A percentile compares a stretch with the other conserved stretches of the same genome.
phyloP scores from a whole-genome alignment of 2,113 vertebrate species.

The Lichenostomus cassidix region DNA sequence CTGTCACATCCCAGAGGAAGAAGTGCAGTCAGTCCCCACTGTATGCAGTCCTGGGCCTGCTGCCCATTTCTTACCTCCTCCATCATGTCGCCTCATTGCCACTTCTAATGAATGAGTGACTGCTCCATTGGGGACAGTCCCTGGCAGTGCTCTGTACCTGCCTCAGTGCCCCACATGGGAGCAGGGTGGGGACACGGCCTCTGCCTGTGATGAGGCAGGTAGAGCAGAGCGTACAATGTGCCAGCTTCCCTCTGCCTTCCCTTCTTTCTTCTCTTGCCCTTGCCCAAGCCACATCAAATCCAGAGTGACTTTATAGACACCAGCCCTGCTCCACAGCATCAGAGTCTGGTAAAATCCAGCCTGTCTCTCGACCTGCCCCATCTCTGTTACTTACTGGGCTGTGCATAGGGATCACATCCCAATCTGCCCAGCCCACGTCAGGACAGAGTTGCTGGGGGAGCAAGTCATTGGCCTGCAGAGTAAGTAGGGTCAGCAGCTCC shows the following conservation, averaged over 20 bases:
- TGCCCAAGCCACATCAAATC: neutral
- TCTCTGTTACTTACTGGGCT: neutral
- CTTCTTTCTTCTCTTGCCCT: neutral
- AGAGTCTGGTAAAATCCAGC: neutral
- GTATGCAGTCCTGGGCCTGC: neutral
- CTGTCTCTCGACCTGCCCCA: neutral
- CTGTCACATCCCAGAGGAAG: neutral
- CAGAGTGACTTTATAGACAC: neutral
- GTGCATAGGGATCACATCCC: neutral
- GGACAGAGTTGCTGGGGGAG: neutral
- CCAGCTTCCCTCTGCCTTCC: neutral
- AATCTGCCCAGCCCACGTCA: neutral
- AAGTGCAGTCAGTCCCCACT: rapidly evolving
- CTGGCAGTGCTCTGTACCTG: slow-evolving; percentile 69
- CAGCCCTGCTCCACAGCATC: neutral
- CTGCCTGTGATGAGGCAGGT: neutral
- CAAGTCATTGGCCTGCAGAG: neutral
- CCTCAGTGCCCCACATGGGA: slow-evolving; percentile 72
- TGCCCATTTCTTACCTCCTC: neutral
- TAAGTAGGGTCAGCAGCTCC: neutral
- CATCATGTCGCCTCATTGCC: neutral
- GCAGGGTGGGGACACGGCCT: neutral
- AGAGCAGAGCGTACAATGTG: neutral
- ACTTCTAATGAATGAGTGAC: neutral
- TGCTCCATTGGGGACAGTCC: slow-evolving; percentile 57